These are phyloP conservation scores for Anabas testudineus DNA, from an alignment of 2,797 vertebrate genomes.

Conservation along the genomic window DNA sequence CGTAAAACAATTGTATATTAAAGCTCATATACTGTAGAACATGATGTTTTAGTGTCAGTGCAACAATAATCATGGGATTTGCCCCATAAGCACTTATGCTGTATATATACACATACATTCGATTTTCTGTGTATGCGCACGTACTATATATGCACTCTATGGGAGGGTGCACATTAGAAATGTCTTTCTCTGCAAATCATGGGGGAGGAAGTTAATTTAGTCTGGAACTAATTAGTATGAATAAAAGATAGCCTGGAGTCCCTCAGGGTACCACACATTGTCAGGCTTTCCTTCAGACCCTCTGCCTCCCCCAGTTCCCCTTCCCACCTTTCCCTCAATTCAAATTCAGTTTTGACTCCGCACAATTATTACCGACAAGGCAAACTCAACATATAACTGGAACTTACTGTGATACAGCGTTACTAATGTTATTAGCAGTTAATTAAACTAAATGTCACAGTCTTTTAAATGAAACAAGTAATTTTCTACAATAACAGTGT, in stretches of 20 bases:
- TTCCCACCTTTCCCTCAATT: conserved; percentile 33
- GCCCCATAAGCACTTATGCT: conserved; percentile 28
- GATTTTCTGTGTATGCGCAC: conserved; percentile 11
- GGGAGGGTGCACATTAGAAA: conserved; percentile 64
- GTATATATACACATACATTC: conserved; percentile 39
- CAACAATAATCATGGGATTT: conserved; percentile 48
- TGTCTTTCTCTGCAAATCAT: conserved; percentile 74
- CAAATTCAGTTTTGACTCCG: conserved; percentile 49
- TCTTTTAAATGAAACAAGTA: conserved; percentile 2
- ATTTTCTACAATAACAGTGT: not conserved
- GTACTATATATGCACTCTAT: conserved; percentile 10
- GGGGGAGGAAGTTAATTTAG: conserved; percentile 78
- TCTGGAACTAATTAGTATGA: conserved; percentile 81
- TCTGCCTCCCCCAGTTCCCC: not conserved
- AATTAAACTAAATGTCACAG: not conserved
- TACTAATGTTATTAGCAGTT: conserved; percentile 7
- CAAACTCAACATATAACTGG: conserved; percentile 21
- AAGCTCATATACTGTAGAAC: not conserved
- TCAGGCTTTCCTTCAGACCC: conserved; percentile 63
- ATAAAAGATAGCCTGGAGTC: conserved; percentile 77
- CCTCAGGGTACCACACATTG: conserved; percentile 71
- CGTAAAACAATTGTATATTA: not conserved
- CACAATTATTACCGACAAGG: conserved; percentile 29
- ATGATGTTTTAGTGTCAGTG: conserved; percentile 39
- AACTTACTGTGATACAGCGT: not conserved